Base-by-base conservation (phyloP, 2,113 vertebrate genomes). In the Anser brachyrhynchus region DNA sequence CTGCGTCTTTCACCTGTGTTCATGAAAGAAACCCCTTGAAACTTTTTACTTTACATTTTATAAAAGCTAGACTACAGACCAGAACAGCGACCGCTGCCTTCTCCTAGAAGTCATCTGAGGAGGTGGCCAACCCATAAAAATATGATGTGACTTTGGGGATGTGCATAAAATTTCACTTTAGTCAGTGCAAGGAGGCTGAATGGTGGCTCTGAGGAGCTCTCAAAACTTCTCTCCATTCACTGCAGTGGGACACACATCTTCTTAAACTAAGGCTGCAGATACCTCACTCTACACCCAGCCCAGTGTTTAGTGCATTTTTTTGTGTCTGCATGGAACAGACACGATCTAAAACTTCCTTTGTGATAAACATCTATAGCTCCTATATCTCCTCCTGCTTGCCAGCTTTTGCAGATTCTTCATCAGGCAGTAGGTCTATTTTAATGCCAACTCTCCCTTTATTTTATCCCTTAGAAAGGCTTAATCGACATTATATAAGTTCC, bases 201-300 rank as follows among this genome's bases (percentile, higher is more conserved):
- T 0, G 11, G 10, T 19, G 6, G 14, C 31, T 72, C 41, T 39
- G 20, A 67, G 85, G 58, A 67, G 16, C 8, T 76, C 70, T 81
- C 35, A 55, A 66, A 72, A 76, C 9, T 55, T 75, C 41, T 78
- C 14, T 72, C 21, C 13, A 5, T 11, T 52, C 18, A 6, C 16
- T 59, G 46, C 39, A 52, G 14, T 21, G 54, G n/a, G 67, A 85
- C 39, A 21, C 3, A 52, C 1, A 0, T 39, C 46, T 54, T 91
- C 37, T n/a, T 67, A 65, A 84, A 69, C 7, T 2, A 41, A 37
- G 29, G 33, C 37, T 73, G 52, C 79, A 29, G 44, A 57, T 33
- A 39, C 0, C 0, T 26, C 20, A 11, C 23, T 8, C 22, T 46
- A 2, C 7, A 44, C 19, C 19, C 69, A 74, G 55, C 5, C 44